These are phyloP conservation scores for Orbicella faveolata DNA, from an alignment of 64 coral and sea anemone genomes.

Conservation along the genomic window DNA sequence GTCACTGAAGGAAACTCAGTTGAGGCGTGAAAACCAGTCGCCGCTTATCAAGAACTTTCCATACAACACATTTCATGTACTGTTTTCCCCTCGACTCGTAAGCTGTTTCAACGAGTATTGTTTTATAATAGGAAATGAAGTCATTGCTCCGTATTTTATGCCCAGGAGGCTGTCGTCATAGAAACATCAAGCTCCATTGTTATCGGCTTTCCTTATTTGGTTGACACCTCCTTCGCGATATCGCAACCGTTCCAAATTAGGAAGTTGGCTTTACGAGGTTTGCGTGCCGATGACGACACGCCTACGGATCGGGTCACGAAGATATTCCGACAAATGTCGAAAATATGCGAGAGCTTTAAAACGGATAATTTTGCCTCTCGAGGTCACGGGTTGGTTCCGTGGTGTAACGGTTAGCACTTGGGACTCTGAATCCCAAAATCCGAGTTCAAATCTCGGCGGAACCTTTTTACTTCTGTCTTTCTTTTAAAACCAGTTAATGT, in stretches of 20 bases:
- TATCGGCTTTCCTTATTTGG: slow-evolving; percentile 70
- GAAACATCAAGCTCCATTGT: slow-evolving; percentile 70
- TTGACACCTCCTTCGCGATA: slow-evolving; percentile 31
- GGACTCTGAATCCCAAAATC: slow-evolving; percentile 99
- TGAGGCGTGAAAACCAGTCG: not conserved
- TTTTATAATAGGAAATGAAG: slow-evolving; percentile 89
- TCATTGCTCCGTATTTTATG: slow-evolving; percentile 78
- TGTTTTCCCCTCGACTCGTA: not conserved
- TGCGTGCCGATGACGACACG: slow-evolving; percentile 82
- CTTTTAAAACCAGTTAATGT: not conserved
- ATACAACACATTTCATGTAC: slow-evolving; percentile 6
- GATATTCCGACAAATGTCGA: slow-evolving; percentile 17
- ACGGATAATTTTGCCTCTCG: not conserved
- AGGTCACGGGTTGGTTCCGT: slow-evolving; percentile 39
- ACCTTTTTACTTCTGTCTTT: slow-evolving; percentile 19
- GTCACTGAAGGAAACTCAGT: not conserved
- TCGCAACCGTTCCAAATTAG: slow-evolving; percentile 73
- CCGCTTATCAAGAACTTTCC: not conserved
- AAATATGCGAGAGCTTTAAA: not conserved
- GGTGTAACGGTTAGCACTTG: slow-evolving; percentile 99
- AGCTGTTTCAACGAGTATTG: slow-evolving; percentile 4
- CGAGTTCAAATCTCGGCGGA: slow-evolving; percentile 99
- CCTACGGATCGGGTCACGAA: slow-evolving; percentile 82
- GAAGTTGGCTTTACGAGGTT: slow-evolving; percentile 54
- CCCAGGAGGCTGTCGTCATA: slow-evolving; percentile 60